Base-by-base conservation (phyloP, 2,113 vertebrate genomes). In the Gambusia affinis region DNA sequence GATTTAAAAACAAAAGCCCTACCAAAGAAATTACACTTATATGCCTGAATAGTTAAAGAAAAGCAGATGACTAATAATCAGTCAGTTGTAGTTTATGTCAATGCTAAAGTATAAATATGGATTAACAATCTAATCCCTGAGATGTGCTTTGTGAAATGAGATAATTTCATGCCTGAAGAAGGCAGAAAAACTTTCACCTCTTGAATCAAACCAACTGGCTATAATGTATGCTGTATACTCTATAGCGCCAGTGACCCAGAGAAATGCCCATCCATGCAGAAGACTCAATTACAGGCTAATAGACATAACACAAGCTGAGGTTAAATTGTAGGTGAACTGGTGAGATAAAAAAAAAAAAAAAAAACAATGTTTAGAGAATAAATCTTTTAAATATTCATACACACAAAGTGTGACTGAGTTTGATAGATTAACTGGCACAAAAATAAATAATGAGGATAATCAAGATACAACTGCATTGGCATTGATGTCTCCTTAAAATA, bases 161-260 rank as follows among this genome's bases (percentile, higher is more conserved):
- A 78, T 27, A 64, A 60, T 90, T 86, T 79, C 68, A 84, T 87
- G 85, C 71, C 81, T 80, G 76, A 61, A 87, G 81, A 83, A 84
- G 81, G 66, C 64, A 47, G 44, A 19, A 19, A 47, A 44, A 66
- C 64, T 68, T 84, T 86, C 80, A 65, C 70, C 74, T 80, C 44
- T 80, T 1, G 17, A 17, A 47, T 47, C 44, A 47, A 47, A 47
- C 62, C 87, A 73, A 87, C 79, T 80, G 80, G 75, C 72, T 69
- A 81, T 76, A 85, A 75, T 68, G 77, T 83, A 78, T 85, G 65
- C 73, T 84, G 85, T 82, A 82, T 83, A 82, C 7, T 57, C 37
- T 67, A 79, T 11, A n/a, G 22, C 30, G 44, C 17, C 44, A 47
- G 14, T 47, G 44, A 47, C 44, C 44, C 44, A 47, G 44, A 47